Percentiles rank a stretch among this genome's conserved stretches.
phyloP scores from a whole-genome alignment of 2,888 invertebrate genomes.

The Dryomyza anilis region DNA sequence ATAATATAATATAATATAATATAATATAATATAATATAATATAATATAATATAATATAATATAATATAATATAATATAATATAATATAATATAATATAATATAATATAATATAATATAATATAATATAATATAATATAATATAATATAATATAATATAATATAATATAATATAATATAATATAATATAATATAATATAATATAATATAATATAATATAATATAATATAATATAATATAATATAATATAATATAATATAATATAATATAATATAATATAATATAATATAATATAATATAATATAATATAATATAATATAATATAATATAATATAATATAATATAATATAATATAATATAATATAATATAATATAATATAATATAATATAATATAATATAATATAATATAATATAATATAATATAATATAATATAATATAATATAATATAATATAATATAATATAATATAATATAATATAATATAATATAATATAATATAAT shows the following conservation, averaged over 20 bases:
- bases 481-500: too few relatives aligned
- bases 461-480: background rate
- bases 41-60: background rate
- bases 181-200: background rate
- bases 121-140: background rate
- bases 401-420: background rate
- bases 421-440: background rate
- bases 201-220: background rate
- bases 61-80: background rate
- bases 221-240: background rate
- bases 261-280: background rate
- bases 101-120: background rate
- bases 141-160: background rate
- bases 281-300: background rate
- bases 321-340: background rate
- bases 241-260: background rate
- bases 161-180: background rate
- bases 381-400: background rate
- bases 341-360: background rate
- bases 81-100: background rate
- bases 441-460: background rate
- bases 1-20: too few relatives aligned
- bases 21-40: background rate
- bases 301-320: background rate
- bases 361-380: too few relatives aligned